These are phyloP conservation scores for Brachionus calyciflorus DNA, from an alignment of 1,140 invertebrate species.

Conservation along the genomic window DNA sequence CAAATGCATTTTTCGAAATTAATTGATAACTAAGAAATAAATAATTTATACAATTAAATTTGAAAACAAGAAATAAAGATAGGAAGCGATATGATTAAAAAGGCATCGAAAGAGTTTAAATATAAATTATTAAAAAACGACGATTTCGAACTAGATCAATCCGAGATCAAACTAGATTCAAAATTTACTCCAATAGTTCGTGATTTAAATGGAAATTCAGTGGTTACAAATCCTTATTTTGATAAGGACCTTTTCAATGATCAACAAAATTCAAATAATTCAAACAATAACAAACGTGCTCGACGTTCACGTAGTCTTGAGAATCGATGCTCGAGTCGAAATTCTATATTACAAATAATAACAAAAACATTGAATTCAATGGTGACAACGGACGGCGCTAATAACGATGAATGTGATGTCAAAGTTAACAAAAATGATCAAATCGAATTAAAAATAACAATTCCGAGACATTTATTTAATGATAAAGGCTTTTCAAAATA, in stretches of 20 bases:
- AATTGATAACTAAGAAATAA: no score
- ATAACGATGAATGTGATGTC: neutral
- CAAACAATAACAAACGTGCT: neutral
- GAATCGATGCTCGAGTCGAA: neutral
- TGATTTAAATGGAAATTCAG: neutral
- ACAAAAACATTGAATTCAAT: neutral
- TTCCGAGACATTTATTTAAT: neutral
- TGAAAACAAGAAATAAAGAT: no score
- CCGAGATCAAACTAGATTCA: no score
- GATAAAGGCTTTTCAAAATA: neutral
- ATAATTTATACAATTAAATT: no score
- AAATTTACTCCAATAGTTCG: neutral
- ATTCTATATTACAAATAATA: slow-evolving; percentile 10
- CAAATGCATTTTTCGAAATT: no score
- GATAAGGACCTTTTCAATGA: neutral
- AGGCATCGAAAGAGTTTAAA: no score
- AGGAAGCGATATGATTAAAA: no score
- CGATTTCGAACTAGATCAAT: no score
- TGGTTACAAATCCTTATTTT: neutral
- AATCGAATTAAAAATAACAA: slow-evolving; percentile 2
- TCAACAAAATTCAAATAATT: slow-evolving; percentile 2
- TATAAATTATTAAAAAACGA: no score
- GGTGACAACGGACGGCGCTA: neutral
- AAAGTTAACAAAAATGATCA: slow-evolving; percentile 6
- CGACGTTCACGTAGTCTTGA: neutral